Conservation (phyloP, 37 sponge, comb jelly and placozoan species). For the Axinella damicornis region DNA sequence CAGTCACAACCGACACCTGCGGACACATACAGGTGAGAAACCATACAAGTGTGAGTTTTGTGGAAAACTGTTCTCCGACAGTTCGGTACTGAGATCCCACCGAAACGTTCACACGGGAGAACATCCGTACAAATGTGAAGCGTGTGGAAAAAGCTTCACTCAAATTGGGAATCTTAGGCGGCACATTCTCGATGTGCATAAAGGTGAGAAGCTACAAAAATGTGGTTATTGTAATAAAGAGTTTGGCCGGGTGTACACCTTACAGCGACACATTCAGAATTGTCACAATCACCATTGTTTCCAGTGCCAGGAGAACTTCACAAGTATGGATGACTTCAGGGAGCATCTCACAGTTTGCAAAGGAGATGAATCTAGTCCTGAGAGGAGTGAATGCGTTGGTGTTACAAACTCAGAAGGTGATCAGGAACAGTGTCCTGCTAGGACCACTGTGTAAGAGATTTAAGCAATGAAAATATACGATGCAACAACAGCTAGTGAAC, state of each 20-base stretch:
- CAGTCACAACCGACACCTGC: not conserved
- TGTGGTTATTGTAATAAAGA: not conserved
- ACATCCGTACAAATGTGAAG: not conserved
- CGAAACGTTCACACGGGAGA: not conserved
- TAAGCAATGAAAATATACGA: no score
- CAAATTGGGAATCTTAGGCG: not conserved
- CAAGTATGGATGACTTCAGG: no score
- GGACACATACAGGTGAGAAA: not conserved
- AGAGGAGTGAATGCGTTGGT: not conserved
- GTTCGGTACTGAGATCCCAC: not conserved
- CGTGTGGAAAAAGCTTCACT: conserved; percentile 5
- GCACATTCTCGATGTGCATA: not conserved
- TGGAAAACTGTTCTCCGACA: not conserved
- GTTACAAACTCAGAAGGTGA: not conserved
- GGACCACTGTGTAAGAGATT: no score
- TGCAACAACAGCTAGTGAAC: no score
- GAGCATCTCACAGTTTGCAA: not conserved
- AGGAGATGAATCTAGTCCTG: not conserved
- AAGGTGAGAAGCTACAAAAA: not conserved
- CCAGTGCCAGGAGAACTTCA: no score
- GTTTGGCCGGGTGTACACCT: not conserved
- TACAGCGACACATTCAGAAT: not conserved
- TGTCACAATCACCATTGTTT: not conserved
- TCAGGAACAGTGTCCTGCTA: no score
- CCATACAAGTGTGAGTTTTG: conserved; percentile 1